Evolutionary conservation across 2,113 vertebrate species (phyloP).

Genomic region (Parus major): DNA sequence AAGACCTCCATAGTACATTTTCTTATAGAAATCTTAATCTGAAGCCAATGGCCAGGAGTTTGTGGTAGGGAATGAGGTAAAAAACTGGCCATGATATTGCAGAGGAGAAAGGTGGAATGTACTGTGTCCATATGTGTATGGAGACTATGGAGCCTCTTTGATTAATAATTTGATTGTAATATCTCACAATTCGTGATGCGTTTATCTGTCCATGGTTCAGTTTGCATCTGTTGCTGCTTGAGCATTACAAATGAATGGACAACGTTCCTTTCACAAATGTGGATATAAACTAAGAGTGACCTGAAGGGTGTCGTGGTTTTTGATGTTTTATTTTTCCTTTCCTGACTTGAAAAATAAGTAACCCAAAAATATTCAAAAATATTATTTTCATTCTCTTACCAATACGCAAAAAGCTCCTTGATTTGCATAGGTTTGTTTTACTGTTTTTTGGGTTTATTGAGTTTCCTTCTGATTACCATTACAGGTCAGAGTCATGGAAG

Average conservation of each 20-base stretch:
- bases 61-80: neutral
- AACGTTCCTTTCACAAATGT: neutral
- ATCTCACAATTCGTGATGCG: neutral
- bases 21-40: neutral
- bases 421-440: neutral
- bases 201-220: neutral
- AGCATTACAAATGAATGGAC: neutral
- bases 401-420: neutral
- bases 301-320: neutral
- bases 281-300: neutral
- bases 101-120: neutral
- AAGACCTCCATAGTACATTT: neutral
- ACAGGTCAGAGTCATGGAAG: conserved; percentile 86
- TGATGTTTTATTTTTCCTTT: neutral
- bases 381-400: neutral
- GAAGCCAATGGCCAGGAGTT: neutral
- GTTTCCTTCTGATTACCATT: neutral
- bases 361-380: neutral
- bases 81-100: neutral
- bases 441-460: neutral
- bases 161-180: neutral
- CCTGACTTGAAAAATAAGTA: neutral
- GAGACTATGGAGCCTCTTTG: neutral
- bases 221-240: neutral
- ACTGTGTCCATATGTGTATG: neutral